Percentiles rank a stretch among this genome's conserved stretches.
phyloP scores from a whole-genome alignment of 2,113 vertebrate species.

The Chionodraco myersi region DNA sequence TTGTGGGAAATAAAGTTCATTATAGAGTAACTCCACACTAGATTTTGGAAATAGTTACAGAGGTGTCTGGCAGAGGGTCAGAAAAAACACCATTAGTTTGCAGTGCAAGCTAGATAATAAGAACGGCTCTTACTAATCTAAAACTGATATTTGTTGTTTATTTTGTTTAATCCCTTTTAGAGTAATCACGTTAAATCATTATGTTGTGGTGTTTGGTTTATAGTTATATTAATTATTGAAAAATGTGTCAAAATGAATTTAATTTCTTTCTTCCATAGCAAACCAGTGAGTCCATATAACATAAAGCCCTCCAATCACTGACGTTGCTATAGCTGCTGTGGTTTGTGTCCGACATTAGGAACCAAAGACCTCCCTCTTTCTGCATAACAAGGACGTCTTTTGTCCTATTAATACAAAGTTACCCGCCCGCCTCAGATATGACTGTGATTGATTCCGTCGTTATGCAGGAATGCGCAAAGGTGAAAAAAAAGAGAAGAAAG shows the following conservation, averaged over 20 bases:
- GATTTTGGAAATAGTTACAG: background rate
- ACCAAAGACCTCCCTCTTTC: constrained; percentile 1
- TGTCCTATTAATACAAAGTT: constrained; percentile 29
- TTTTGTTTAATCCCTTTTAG: background rate
- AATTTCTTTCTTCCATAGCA: background rate
- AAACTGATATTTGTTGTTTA: background rate
- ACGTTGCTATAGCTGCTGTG: background rate
- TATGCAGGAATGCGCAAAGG: constrained; percentile 35
- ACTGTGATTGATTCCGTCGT: constrained; percentile 60
- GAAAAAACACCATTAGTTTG: too few species aligned
- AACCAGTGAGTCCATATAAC: background rate
- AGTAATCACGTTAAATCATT: background rate
- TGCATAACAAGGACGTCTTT: constrained; percentile 13
- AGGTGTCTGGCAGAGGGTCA: too few species aligned
- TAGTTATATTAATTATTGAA: background rate
- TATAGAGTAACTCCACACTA: background rate
- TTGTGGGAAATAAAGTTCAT: background rate
- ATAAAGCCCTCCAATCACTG: background rate
- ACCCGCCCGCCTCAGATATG: constrained; percentile 17
- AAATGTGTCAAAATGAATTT: background rate
- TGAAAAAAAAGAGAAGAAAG: background rate
- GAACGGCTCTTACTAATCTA: background rate
- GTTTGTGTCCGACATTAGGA: background rate
- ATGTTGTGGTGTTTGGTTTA: background rate
- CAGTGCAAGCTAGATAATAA: background rate